Percentiles rank a stretch among this genome's conserved stretches.
Conservation (phyloP, 2,888 invertebrate genomes). For the Archaeoteleia sp. region DNA sequence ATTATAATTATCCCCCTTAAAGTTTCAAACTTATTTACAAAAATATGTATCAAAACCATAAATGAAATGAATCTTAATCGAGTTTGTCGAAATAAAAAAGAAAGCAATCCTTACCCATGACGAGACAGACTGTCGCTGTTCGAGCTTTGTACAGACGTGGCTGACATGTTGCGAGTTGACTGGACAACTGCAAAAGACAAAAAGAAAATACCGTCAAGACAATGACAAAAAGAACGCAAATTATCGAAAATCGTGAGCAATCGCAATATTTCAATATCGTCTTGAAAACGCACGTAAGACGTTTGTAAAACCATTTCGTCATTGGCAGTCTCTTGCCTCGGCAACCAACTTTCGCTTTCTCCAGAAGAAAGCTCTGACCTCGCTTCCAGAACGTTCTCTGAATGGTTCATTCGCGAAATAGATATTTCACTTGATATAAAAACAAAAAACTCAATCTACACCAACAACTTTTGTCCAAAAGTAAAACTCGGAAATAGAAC, state of each 20-base stretch:
- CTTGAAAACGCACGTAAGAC: slow-evolving; percentile 22
- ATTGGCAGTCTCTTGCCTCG: slow-evolving; percentile 31
- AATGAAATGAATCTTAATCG: no score
- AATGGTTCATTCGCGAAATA: slow-evolving; percentile 34
- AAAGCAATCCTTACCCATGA: no score
- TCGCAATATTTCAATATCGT: slow-evolving; percentile 9
- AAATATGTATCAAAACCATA: no score
- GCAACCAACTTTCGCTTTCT: slow-evolving; percentile 64
- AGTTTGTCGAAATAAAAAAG: no score
- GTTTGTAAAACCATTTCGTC: slow-evolving; percentile 32
- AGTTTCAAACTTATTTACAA: no score
- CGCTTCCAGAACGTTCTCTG: slow-evolving; percentile 27
- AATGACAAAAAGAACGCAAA: no score
- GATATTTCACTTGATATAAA: slow-evolving; percentile 11
- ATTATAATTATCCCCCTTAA: no score
- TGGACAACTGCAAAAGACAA: slow-evolving; percentile 66
- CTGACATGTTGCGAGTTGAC: slow-evolving; percentile 66
- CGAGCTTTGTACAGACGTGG: slow-evolving; percentile 68
- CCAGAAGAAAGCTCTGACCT: slow-evolving; percentile 56
- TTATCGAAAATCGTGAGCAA: no score
- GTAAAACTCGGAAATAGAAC: no score
- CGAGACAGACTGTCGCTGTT: slow-evolving; percentile 67
- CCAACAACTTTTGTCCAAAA: no score
- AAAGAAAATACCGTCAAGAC: no score
- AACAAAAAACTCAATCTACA: no score